Evolutionary conservation across 1,140 invertebrate genomes (phyloP).

Genomic region (Pristionchus pacificus): DNA sequence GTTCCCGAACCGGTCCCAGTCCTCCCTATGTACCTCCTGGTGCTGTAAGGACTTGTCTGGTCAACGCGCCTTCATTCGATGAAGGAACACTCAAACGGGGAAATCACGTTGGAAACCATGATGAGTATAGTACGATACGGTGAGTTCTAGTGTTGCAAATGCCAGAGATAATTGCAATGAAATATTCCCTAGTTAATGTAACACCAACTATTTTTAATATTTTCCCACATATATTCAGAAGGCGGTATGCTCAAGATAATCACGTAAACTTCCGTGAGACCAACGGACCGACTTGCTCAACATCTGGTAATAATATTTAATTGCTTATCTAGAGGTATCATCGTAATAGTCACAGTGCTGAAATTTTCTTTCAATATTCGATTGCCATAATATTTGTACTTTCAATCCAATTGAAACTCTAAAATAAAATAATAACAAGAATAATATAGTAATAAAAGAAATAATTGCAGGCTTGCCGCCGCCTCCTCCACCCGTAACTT

Average conservation of each 20-base stretch:
- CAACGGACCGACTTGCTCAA: too few relatives aligned
- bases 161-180: slow-evolving; percentile 1
- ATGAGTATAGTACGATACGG: neutral
- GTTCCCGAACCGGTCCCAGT: neutral
- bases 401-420: too few relatives aligned
- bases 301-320: too few relatives aligned
- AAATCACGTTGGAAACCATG: neutral
- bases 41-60: slow-evolving; percentile 11
- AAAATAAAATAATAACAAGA: too few relatives aligned
- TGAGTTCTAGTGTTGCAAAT: slow-evolving; percentile 6
- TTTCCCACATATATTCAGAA: too few relatives aligned
- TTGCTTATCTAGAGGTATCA: too few relatives aligned
- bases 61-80: neutral
- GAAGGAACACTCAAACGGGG: slow-evolving; percentile 11
- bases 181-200: too few relatives aligned
- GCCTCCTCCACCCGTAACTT: neutral
- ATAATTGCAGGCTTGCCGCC: neutral
- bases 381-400: too few relatives aligned
- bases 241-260: neutral
- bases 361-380: too few relatives aligned
- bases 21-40: slow-evolving; percentile 4
- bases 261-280: neutral
- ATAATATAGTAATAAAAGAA: too few relatives aligned
- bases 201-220: too few relatives aligned
- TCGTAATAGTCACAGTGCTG: too few relatives aligned